A percentile compares a stretch with the other conserved stretches of the same genome.
phyloP scores from a whole-genome alignment of 2,797 vertebrate genomes.

The Hemitrygon akajei region DNA sequence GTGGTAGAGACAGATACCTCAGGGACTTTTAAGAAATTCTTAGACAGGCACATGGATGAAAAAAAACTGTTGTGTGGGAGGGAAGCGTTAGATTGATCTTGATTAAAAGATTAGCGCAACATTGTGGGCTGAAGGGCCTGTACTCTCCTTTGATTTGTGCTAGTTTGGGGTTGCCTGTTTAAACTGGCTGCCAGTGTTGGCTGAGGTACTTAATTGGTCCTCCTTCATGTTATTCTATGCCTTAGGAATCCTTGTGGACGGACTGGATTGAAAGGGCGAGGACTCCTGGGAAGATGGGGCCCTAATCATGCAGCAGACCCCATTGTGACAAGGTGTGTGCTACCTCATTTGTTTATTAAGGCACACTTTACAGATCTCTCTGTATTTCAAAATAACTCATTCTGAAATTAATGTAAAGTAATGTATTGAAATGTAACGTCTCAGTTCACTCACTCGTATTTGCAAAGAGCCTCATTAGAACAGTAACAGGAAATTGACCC shows the following conservation, averaged over 20 bases:
- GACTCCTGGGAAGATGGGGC: slow-evolving; percentile 39
- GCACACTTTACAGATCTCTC: background rate
- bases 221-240: background rate
- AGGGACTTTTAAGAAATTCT: too few relatives aligned
- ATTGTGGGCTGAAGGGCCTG: too few relatives aligned
- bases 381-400: background rate
- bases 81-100: too few relatives aligned
- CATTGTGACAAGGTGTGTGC: slow-evolving; percentile 38
- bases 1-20: too few relatives aligned
- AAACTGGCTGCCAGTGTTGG: background rate
- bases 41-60: too few relatives aligned
- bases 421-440: background rate
- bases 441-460: background rate
- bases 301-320: slow-evolving; percentile 39
- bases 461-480: background rate
- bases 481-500: background rate
- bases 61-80: too few relatives aligned
- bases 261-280: slow-evolving; percentile 37
- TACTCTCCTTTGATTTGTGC: background rate
- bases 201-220: background rate
- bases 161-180: background rate
- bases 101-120: too few relatives aligned
- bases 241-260: slow-evolving; percentile 37
- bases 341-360: background rate
- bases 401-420: background rate